Percentiles rank a stretch among this genome's conserved stretches.
Evolutionary conservation across 2,797 vertebrate species (phyloP).

Genomic region (Acrossocheilus fasciatus): DNA sequence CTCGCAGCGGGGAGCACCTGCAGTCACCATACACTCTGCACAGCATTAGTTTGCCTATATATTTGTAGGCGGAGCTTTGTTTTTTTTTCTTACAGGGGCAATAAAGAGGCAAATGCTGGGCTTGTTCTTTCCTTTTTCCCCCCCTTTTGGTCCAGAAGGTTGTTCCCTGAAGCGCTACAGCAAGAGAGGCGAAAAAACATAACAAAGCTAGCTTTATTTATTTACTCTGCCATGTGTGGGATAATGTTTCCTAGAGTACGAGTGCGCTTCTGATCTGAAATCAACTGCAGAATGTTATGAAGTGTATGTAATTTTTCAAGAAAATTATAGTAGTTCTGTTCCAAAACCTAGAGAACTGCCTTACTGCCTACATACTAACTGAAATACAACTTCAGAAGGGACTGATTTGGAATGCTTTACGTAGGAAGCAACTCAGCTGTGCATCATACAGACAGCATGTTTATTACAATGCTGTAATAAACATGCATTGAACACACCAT

Average conservation of each 20-base stretch:
- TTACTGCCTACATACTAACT: slow-evolving; percentile 21
- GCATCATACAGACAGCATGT: slow-evolving; percentile 8
- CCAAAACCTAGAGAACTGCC: slow-evolving; percentile 1
- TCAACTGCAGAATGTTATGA: not conserved
- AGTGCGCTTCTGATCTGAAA: slow-evolving; percentile 33
- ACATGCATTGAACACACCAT: not conserved
- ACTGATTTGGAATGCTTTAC: slow-evolving; percentile 21
- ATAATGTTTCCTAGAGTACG: slow-evolving; percentile 44
- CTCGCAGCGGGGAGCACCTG: slow-evolving; percentile 48
- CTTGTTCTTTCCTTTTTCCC: slow-evolving; percentile 64
- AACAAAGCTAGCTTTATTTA: slow-evolving; percentile 53
- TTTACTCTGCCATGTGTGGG: slow-evolving; percentile 39
- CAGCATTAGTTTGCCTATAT: slow-evolving; percentile 51
- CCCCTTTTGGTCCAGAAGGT: slow-evolving; percentile 63
- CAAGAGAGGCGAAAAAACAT: slow-evolving; percentile 32
- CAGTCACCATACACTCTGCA: slow-evolving; percentile 30
- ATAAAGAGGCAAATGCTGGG: slow-evolving; percentile 49
- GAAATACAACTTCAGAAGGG: slow-evolving; percentile 28
- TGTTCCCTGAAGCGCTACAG: slow-evolving; percentile 65
- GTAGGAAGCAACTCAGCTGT: slow-evolving; percentile 12
- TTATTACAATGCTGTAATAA: not conserved
- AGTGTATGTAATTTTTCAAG: slow-evolving; percentile 22
- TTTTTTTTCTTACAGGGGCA: slow-evolving; percentile 46
- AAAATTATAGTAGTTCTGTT: not conserved
- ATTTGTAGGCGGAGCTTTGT: slow-evolving; percentile 34